phyloP scores from a whole-genome alignment of 2,113 vertebrate genomes.

The Rhegmatorhina hoffmannsi region DNA sequence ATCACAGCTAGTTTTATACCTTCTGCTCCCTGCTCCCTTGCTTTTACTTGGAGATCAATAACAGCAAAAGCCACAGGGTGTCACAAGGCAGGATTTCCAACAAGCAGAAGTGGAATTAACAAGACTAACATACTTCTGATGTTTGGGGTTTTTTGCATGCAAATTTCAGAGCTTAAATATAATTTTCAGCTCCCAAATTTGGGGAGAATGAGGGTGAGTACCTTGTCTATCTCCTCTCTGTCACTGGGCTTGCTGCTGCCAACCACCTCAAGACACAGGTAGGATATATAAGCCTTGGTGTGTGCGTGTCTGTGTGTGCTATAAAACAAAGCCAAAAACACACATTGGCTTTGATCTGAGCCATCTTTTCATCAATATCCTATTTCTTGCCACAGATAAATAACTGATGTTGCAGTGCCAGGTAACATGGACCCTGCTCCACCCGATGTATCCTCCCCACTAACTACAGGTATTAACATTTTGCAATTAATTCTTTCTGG shows the following conservation, averaged over 20 bases:
- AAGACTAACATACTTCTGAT: not conserved
- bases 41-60: not conserved
- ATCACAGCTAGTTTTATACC: conserved; percentile 32
- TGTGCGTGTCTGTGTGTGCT: not conserved
- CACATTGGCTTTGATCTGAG: not conserved
- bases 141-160: not conserved
- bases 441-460: not conserved
- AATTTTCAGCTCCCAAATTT: not conserved
- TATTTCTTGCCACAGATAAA: not conserved
- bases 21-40: not conserved
- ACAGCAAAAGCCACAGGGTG: conserved; percentile 4
- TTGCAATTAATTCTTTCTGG: not conserved
- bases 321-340: not conserved
- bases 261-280: accelerated
- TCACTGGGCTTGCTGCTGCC: not conserved
- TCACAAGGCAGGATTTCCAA: not conserved
- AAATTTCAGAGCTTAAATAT: not conserved
- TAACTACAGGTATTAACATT: not conserved
- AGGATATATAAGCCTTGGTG: not conserved
- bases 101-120: conserved; percentile 1
- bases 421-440: not conserved
- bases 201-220: not conserved
- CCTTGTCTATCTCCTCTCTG: not conserved
- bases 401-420: not conserved
- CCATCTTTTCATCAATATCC: not conserved